Evolutionary conservation across 92 coral and sea anemone species (phyloP).

Genomic region (Virgularia gustaviana): DNA sequence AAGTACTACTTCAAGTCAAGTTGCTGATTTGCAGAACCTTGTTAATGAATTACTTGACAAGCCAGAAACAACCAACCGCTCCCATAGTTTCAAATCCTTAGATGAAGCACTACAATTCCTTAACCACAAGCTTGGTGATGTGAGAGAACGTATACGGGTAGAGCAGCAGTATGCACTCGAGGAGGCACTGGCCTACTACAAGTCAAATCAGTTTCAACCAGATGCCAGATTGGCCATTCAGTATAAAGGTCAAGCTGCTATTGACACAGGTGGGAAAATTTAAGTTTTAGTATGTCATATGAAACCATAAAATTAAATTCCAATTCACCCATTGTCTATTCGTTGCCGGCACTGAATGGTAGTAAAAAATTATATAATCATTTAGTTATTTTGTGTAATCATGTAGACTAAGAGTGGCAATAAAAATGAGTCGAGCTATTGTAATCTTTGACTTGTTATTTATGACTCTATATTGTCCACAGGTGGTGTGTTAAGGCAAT

Average conservation of each 20-base stretch:
- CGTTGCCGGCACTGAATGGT: too few species aligned
- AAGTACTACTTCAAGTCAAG: neutral
- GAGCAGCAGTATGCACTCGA: neutral
- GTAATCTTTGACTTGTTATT: too few species aligned
- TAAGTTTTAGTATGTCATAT: too few species aligned
- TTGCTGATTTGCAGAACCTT: neutral
- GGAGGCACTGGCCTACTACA: neutral
- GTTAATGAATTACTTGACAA: neutral
- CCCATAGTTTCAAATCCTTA: neutral
- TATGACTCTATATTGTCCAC: too few species aligned
- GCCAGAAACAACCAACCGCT: neutral
- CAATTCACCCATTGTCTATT: too few species aligned
- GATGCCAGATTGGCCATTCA: constrained; percentile 27
- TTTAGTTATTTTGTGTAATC: too few species aligned
- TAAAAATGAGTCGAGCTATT: too few species aligned
- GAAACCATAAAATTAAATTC: too few species aligned
- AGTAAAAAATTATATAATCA: too few species aligned
- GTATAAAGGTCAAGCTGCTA: constrained; percentile 49
- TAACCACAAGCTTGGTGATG: neutral
- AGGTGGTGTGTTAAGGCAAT: constrained; percentile 61
- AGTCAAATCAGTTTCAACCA: neutral
- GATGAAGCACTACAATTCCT: neutral
- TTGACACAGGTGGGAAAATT: too few species aligned
- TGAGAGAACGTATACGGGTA: neutral
- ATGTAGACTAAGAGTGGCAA: too few species aligned